These are phyloP conservation scores for Orchestia grillus DNA, from an alignment of 1,140 invertebrate species.

Conservation along the genomic window DNA sequence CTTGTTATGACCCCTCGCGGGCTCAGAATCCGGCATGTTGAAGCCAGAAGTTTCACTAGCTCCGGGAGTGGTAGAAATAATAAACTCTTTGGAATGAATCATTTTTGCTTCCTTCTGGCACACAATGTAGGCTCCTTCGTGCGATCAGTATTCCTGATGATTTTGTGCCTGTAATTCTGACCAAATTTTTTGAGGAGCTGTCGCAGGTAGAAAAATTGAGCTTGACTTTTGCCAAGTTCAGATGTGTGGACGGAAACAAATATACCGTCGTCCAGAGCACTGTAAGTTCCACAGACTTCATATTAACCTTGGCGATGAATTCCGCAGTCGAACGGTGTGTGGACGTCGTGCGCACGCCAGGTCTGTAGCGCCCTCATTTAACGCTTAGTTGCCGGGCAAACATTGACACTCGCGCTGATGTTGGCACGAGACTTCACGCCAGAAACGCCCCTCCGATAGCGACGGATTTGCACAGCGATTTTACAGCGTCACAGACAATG, in stretches of 20 bases:
- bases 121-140: too few species aligned
- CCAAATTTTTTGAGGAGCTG: not conserved
- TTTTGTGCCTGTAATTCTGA: not conserved
- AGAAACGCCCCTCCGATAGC: conserved; percentile 6
- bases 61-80: too few species aligned
- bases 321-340: not conserved
- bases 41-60: too few species aligned
- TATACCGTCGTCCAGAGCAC: not conserved
- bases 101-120: too few species aligned
- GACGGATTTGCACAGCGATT: conserved; percentile 5
- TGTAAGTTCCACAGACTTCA: not conserved
- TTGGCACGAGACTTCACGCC: conserved; percentile 5
- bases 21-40: too few species aligned
- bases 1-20: too few species aligned
- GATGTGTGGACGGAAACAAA: not conserved
- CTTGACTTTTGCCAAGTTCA: not conserved
- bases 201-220: not conserved
- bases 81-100: too few species aligned
- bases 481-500: conserved; percentile 35
- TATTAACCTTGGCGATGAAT: not conserved
- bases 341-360: not conserved
- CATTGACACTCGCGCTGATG: conserved; percentile 17
- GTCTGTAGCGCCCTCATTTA: conserved; percentile 13
- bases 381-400: conserved; percentile 24
- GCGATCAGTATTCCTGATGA: not conserved